phyloP scores from a whole-genome alignment of 2,888 invertebrate genomes.

The Sylvicola cinctus region DNA sequence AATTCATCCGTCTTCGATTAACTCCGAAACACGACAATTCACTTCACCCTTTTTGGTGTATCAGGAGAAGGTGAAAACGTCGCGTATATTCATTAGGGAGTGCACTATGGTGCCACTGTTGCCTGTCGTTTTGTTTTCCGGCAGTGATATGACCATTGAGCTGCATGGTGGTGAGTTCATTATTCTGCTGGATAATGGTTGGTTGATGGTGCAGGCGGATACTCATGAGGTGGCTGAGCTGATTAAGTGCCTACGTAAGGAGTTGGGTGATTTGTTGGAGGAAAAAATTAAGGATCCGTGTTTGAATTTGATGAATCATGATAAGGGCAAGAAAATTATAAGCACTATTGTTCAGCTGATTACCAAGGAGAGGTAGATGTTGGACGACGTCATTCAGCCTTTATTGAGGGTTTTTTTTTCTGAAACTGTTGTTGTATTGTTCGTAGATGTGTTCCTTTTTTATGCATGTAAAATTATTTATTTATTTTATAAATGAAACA shows the following conservation, averaged over 20 bases:
- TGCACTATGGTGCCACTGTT: conserved; percentile 61
- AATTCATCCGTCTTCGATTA: conserved; percentile 60
- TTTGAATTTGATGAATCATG: conserved; percentile 48
- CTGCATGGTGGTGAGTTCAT: conserved; percentile 52
- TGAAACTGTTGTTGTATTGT: too few species aligned
- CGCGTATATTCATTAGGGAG: conserved; percentile 56
- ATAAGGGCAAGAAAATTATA: conserved; percentile 54
- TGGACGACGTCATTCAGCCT: too few species aligned
- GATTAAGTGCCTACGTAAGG: conserved; percentile 53
- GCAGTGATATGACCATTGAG: conserved; percentile 51
- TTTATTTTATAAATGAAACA: too few species aligned
- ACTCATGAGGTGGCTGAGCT: conserved; percentile 64
- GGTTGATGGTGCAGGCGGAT: conserved; percentile 63
- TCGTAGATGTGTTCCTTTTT: too few species aligned
- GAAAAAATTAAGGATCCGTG: conserved; percentile 69
- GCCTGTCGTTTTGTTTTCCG: conserved; percentile 48
- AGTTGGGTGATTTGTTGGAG: conserved; percentile 55
- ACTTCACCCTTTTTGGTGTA: conserved; percentile 58
- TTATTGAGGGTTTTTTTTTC: too few species aligned
- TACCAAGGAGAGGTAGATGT: conserved; percentile 27
- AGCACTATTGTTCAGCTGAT: conserved; percentile 52
- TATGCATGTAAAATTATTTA: too few species aligned
- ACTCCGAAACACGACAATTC: conserved; percentile 40
- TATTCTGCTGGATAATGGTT: conserved; percentile 54
- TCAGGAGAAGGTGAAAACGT: conserved; percentile 68